Evolutionary conservation across 2,797 vertebrate genomes (phyloP).

Genomic region (Gymnoscopelus microlampas): DNA sequence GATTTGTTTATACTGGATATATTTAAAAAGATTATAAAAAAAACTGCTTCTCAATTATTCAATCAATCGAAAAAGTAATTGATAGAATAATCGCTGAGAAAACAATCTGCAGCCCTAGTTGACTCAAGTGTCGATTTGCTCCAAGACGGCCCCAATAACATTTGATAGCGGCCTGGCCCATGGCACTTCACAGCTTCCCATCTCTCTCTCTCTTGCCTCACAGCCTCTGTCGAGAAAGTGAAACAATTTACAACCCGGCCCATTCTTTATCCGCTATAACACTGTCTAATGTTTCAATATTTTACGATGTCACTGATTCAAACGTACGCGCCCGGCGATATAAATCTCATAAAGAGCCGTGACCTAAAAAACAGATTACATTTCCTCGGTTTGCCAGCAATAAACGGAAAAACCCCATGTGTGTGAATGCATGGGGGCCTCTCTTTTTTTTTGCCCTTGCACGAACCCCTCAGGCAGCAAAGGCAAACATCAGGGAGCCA

Average conservation of each 20-base stretch:
- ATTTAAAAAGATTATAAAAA: too few relatives aligned
- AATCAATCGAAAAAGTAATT: too few relatives aligned
- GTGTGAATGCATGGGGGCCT: constrained; percentile 44
- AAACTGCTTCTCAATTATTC: too few relatives aligned
- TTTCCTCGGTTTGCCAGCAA: constrained; percentile 32
- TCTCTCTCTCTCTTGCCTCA: constrained; percentile 22
- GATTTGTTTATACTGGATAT: too few relatives aligned
- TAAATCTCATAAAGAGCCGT: constrained; percentile 36
- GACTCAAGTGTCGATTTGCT: constrained; percentile 26
- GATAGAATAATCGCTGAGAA: too few relatives aligned
- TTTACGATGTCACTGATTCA: constrained; percentile 40
- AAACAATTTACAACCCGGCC: constrained; percentile 5
- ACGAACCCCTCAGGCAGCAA: constrained; percentile 61
- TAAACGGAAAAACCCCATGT: constrained; percentile 38
- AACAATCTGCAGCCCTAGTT: too few relatives aligned
- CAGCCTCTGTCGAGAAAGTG: constrained; percentile 4
- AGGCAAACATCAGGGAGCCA: constrained; percentile 58
- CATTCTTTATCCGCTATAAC: constrained; percentile 31
- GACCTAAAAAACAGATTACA: constrained; percentile 37
- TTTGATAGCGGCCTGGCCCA: constrained; percentile 1
- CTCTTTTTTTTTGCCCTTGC: constrained; percentile 20
- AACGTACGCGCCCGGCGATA: constrained; percentile 19
- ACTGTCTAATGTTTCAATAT: constrained; percentile 28
- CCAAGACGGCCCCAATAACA: constrained; percentile 10
- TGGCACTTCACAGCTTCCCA: constrained; percentile 17